A percentile compares a stretch with the other conserved stretches of the same genome.
Evolutionary conservation across 2,888 invertebrate genomes (phyloP).

Genomic region (Corbicula japonica): DNA sequence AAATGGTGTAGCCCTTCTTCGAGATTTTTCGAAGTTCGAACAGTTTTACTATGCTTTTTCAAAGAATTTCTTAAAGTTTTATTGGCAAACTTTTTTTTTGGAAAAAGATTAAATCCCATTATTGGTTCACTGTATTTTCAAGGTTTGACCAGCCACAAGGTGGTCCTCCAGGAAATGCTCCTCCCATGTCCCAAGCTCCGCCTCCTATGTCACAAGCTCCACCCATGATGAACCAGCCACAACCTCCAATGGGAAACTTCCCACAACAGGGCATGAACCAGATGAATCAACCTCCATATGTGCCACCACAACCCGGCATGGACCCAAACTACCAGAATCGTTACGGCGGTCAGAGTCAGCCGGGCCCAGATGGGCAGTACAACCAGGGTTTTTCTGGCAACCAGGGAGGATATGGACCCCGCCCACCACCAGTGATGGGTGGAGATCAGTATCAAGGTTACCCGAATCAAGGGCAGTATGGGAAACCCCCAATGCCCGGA

Average conservation of each 20-base stretch:
- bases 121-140: neutral
- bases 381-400: constrained; percentile 51
- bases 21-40: too few relatives aligned
- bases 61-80: too few relatives aligned
- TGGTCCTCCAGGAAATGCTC: neutral
- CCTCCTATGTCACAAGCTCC: constrained; percentile 36
- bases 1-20: too few relatives aligned
- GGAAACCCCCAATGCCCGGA: constrained; percentile 68
- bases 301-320: constrained; percentile 25
- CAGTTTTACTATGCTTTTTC: too few relatives aligned
- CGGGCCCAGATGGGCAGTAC: constrained; percentile 40
- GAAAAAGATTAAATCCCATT: neutral
- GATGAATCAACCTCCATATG: constrained; percentile 23
- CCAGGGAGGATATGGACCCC: constrained; percentile 48
- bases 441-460: constrained; percentile 72
- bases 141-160: constrained; percentile 76
- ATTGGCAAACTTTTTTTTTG: constrained; percentile 1
- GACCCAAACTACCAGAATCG: constrained; percentile 40
- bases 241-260: constrained; percentile 30
- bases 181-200: constrained; percentile 7
- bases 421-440: constrained; percentile 66
- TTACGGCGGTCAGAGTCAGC: constrained; percentile 52
- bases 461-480: constrained; percentile 66
- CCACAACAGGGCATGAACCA: constrained; percentile 48
- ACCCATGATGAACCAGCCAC: constrained; percentile 34